A percentile compares a stretch with the other conserved stretches of the same genome.
Evolutionary conservation across 1,140 invertebrate genomes (phyloP).

Genomic region (Drosophila repletoides): DNA sequence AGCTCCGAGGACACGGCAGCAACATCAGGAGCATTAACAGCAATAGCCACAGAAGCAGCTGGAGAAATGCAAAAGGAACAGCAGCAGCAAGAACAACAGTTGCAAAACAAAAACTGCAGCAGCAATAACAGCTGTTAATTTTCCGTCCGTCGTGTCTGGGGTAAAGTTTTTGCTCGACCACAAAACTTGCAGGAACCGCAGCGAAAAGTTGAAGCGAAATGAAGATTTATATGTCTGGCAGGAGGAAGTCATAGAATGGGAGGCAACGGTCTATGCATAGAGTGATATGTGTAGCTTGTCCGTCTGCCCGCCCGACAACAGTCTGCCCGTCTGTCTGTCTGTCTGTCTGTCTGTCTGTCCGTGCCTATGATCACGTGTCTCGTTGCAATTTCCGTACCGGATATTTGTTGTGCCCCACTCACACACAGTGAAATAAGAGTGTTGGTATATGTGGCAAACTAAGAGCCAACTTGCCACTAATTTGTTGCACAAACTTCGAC

Average conservation of each 20-base stretch:
- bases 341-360: background rate
- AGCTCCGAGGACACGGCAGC: background rate
- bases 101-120: background rate
- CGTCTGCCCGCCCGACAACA: background rate
- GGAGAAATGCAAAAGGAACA: background rate
- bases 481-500: constrained; percentile 71
- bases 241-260: constrained; percentile 57
- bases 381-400: constrained; percentile 72
- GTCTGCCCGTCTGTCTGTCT: background rate
- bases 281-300: background rate
- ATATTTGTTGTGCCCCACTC: constrained; percentile 57
- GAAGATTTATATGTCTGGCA: constrained; percentile 77
- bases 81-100: constrained; percentile 23
- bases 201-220: constrained; percentile 69
- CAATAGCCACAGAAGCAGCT: background rate
- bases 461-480: constrained; percentile 68
- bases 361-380: constrained; percentile 67
- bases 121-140: constrained; percentile 65
- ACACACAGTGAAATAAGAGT: background rate
- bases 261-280: constrained; percentile 32
- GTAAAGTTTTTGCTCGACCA: constrained; percentile 45
- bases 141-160: constrained; percentile 39
- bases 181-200: constrained; percentile 49
- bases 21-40: background rate
- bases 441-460: constrained; percentile 27